A percentile compares a stretch with the other conserved stretches of the same genome.
Conservation (phyloP, 2,797 vertebrate genomes). For the Momotus momota region DNA sequence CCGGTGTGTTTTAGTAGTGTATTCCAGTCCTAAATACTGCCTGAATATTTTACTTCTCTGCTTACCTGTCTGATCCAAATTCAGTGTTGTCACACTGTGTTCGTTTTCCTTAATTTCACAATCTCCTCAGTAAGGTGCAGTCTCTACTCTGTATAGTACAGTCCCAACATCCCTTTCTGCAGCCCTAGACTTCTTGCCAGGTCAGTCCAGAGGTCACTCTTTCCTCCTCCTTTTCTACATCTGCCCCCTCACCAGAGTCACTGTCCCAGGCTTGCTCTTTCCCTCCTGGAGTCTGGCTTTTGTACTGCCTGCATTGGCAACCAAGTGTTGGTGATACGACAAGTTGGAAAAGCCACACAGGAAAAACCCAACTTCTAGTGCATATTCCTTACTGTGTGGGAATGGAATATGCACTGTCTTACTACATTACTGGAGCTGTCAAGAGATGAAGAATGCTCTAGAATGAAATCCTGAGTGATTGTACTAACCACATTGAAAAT, state of each 20-base stretch:
- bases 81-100: background rate
- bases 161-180: background rate
- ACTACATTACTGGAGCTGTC: conserved; percentile 27
- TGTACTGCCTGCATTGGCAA: background rate
- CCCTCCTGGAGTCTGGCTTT: background rate
- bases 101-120: background rate
- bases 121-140: background rate
- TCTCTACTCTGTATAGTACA: background rate
- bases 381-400: background rate
- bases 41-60: background rate
- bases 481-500: background rate
- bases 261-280: background rate
- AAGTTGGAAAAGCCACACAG: background rate
- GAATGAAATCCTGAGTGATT: background rate
- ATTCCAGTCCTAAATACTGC: background rate
- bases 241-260: background rate
- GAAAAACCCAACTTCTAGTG: background rate
- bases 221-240: background rate
- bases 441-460: conserved; percentile 3
- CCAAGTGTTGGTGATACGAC: background rate
- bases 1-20: background rate
- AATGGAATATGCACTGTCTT: conserved; percentile 7
- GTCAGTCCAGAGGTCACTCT: background rate
- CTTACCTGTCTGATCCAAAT: background rate
- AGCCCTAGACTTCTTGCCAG: background rate